Evolutionary conservation across 35 echinoderm and acorn worm genomes (phyloP).

Genomic region (Lytechinus pictus): DNA sequence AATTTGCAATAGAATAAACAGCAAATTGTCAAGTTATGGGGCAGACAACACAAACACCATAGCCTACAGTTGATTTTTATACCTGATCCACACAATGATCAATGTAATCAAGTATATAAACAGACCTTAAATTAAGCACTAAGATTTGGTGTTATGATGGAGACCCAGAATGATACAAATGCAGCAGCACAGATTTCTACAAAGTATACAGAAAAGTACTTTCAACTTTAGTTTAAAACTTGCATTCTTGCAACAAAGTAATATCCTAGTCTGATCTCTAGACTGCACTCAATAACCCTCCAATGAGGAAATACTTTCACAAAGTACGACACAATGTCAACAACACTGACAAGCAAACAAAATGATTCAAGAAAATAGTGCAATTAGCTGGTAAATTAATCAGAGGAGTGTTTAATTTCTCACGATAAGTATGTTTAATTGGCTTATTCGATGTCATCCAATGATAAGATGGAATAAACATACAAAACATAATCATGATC

Average conservation of each 20-base stretch:
- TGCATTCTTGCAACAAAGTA: not conserved
- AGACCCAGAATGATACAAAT: too few species aligned
- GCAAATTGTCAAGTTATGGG: too few species aligned
- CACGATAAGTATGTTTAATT: not conserved
- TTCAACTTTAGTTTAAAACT: not conserved
- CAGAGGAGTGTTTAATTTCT: not conserved
- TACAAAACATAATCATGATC: not conserved
- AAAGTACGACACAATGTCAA: not conserved
- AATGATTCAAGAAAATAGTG: not conserved
- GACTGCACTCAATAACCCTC: too few species aligned
- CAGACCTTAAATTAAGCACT: too few species aligned
- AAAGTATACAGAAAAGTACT: not conserved
- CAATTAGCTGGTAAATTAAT: conserved; percentile 4
- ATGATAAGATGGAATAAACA: too few species aligned
- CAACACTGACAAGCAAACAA: not conserved
- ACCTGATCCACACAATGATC: too few species aligned
- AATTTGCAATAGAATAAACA: too few species aligned
- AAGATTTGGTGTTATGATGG: too few species aligned
- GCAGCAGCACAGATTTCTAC: not conserved
- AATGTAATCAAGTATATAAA: too few species aligned
- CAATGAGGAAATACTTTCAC: not conserved
- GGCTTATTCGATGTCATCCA: not conserved
- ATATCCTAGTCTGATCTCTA: not conserved
- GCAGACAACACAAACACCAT: too few species aligned
- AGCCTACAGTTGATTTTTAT: too few species aligned